Percentiles rank a stretch among this genome's conserved stretches.
Evolutionary conservation across 2,888 invertebrate species (phyloP).

Genomic region (Calameuta filiformis): DNA sequence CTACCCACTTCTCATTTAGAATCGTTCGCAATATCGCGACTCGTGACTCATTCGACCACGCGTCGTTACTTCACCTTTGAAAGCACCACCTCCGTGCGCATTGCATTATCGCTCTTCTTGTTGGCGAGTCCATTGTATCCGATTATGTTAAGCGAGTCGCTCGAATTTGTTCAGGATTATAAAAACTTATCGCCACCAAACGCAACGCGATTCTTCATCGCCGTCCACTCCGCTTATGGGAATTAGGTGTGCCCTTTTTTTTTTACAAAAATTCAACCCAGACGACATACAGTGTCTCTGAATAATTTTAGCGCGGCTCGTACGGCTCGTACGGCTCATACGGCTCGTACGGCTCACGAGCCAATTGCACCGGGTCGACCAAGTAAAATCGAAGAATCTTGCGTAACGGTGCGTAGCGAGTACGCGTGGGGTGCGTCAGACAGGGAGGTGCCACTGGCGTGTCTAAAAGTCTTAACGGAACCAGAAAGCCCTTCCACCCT

Average conservation of each 20-base stretch:
- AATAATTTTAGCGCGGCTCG: too few relatives aligned
- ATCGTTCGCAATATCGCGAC: conserved; percentile 14
- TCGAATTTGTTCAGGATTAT: conserved; percentile 7
- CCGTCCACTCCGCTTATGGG: too few relatives aligned
- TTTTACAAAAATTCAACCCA: too few relatives aligned
- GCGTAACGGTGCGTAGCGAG: not conserved
- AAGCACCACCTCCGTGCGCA: conserved; percentile 31
- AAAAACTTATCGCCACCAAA: conserved; percentile 1
- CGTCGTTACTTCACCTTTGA: conserved; percentile 48
- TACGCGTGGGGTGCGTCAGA: conserved; percentile 12
- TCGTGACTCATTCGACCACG: conserved; percentile 48
- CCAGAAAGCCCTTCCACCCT: conserved; percentile 11
- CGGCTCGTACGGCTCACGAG: not conserved
- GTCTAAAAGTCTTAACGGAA: conserved; percentile 14
- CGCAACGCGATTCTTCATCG: not conserved
- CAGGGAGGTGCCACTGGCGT: conserved; percentile 10
- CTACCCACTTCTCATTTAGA: not conserved
- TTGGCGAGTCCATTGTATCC: conserved; percentile 6
- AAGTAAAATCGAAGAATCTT: conserved; percentile 2
- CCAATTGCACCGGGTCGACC: not conserved
- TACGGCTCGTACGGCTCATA: too few relatives aligned
- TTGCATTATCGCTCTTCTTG: conserved; percentile 7
- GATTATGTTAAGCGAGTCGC: not conserved
- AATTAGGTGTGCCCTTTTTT: too few relatives aligned
- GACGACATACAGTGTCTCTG: too few relatives aligned